Base-by-base conservation (phyloP, 2,888 invertebrate species). In the Campoplex capitator region DNA sequence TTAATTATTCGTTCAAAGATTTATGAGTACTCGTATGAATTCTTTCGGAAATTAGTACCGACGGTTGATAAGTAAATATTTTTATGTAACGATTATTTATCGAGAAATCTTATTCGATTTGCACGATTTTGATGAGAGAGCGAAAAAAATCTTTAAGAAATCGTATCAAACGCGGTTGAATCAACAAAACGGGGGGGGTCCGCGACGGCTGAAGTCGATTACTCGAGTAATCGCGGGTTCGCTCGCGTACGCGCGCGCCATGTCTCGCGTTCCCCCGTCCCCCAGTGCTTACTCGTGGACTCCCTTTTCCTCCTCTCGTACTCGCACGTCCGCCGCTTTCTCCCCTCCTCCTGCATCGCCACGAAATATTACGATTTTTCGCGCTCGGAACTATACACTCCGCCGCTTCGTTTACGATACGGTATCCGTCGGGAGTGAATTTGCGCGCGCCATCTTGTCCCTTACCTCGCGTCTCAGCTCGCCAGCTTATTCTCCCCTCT, bases 141-240 rank as follows among this genome's bases (percentile, higher is more conserved):
- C 13, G 6, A 32, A 32, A 62, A 32, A 32, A 58, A 11, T 32
- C 32, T 42, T 54, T 51, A 54, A 56, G 18, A 80, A 28, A n/a
- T 45, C 48, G 67, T 48, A 48, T 81, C 23, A 54, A 9, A 51
- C 11, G 78, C 48, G 71, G 51, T 23, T 45, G 58, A 56, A 71
- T 38, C 56, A 68, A 85, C 38, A 58, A 48, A 32, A 42, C 8
- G 48, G 45, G 48, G 42, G 42, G 23, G 28, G 56, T 77, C 65
- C 80, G 84, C 81, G 83, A 23, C 70, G 86, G 62, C 75, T 73
- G 67, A 65, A 87, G 85, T 87, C 85, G 85, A 88, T 88, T 85
- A 79, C 83, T 74, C 79, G 82, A 82, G 81, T 77, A 84, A 84
- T 77, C 86, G 85, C 83, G 71, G 68, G 82, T 71, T 84, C 73